Evolutionary conservation across 2,888 invertebrate species (phyloP), one percentile per base, ranked within the genome.

Genomic region (Azorinus chamasolen): DNA sequence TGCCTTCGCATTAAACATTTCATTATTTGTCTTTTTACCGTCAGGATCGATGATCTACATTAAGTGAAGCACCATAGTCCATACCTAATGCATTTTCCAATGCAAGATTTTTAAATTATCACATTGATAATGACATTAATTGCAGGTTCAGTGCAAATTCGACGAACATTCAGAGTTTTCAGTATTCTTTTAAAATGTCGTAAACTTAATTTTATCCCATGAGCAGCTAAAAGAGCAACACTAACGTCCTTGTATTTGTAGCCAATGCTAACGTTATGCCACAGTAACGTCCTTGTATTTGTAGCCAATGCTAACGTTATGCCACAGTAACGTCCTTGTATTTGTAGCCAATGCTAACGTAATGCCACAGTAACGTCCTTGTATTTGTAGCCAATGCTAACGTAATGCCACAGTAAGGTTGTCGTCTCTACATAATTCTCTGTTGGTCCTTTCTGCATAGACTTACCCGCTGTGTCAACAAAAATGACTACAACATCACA

Each of bases 141-240:
- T 50, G 68, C 32, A 32, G 58, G 22, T 20, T 57, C 39, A 5
- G 41, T n/a, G 16, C 57, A 18, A 37, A 14, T 57, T 57, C 20
- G 64, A 20, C 22, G 18, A 16, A 57, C 18, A 32, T 18, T n/a
- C n/a, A n/a, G n/a, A n/a, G n/a, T n/a, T n/a, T n/a, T n/a, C n/a
- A n/a, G n/a, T n/a, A n/a, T n/a, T 57, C 39, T 18, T 22, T 57
- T 57, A 6, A 57, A 37, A 12, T 32, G 57, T 39, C 57, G 39
- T 41, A 32, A 57, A 57, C 57, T 41, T 39, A 57, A 4, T 20
- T 39, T 57, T 57, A 57, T 57, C 18, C 57, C 57, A 57, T 57
- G 57, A 20, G 18, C 22, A 20, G 3, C 12, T 12, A 57, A n/a
- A 22, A 39, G 57, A 32, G 43, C 22, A 20, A n/a, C n/a, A n/a